These are phyloP conservation scores for Coturnix japonica DNA, from an alignment of 2,113 vertebrate species.

Conservation along the genomic window DNA sequence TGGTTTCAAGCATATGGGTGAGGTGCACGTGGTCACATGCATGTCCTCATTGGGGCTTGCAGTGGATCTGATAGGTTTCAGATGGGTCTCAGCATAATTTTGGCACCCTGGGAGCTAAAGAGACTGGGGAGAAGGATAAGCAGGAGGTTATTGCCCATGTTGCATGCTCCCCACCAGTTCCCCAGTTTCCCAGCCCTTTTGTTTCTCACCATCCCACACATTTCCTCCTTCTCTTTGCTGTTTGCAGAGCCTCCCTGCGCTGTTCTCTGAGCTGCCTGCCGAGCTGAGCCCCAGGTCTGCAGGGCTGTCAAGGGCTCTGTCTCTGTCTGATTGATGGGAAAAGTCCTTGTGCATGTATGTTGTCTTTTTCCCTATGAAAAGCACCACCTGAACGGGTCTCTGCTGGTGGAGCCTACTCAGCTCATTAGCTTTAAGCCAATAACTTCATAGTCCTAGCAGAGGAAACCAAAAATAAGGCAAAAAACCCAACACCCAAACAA, in stretches of 20 bases:
- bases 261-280: not conserved
- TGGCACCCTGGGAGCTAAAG: not conserved
- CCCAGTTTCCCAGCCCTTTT: not conserved
- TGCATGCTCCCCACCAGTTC: not conserved
- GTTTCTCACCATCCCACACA: not conserved
- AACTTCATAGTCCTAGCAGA: not conserved
- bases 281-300: not conserved
- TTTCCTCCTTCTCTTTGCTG: not conserved
- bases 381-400: constrained; percentile 43
- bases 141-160: rapidly evolving
- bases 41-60: rapidly evolving
- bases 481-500: not conserved
- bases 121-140: not conserved
- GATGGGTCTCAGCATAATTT: not conserved
- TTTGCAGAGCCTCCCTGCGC: not conserved
- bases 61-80: not conserved
- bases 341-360: constrained; percentile 42
- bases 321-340: constrained; percentile 46
- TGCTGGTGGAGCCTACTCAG: rapidly evolving
- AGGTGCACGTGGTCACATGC: rapidly evolving
- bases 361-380: not conserved
- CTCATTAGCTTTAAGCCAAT: not conserved
- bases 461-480: not conserved
- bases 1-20: rapidly evolving
- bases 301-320: constrained; percentile 47